Percentiles rank a stretch among this genome's conserved stretches.
Evolutionary conservation across 1,140 invertebrate genomes (phyloP).

Genomic region (Belonocnema kinseyi): DNA sequence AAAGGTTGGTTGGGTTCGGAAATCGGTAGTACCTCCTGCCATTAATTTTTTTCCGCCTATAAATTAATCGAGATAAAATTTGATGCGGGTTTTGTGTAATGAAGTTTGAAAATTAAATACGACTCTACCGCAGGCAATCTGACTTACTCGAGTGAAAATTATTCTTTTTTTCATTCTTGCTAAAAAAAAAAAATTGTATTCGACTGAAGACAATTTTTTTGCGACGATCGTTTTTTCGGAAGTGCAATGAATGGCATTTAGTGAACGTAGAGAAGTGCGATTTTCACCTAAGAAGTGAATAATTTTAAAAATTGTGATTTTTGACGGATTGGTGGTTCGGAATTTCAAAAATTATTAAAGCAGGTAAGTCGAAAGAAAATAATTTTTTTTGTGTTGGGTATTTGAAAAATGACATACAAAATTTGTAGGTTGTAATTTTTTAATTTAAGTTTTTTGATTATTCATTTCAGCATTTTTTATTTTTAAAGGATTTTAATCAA

Average conservation of each 20-base stretch:
- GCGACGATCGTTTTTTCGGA: not conserved
- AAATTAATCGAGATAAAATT: conserved; percentile 36
- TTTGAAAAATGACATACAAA: too few species aligned
- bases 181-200: not conserved
- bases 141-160: too few species aligned
- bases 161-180: too few species aligned
- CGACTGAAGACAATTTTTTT: not conserved
- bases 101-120: not conserved
- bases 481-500: conserved; percentile 35
- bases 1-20: conserved; percentile 46
- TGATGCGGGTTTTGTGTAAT: not conserved
- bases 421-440: too few species aligned
- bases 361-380: not conserved
- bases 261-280: not conserved
- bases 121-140: too few species aligned
- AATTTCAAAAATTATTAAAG: not conserved
- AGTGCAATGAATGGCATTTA: not conserved
- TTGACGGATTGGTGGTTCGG: not conserved
- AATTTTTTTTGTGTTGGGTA: not conserved
- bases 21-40: conserved; percentile 38
- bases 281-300: conserved; percentile 27
- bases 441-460: too few species aligned
- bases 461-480: not conserved
- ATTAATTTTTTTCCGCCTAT: conserved; percentile 8
- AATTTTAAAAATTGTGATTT: not conserved